Conservation (phyloP, 2,888 invertebrate genomes). For the Synanthedon tipuliformis region DNA sequence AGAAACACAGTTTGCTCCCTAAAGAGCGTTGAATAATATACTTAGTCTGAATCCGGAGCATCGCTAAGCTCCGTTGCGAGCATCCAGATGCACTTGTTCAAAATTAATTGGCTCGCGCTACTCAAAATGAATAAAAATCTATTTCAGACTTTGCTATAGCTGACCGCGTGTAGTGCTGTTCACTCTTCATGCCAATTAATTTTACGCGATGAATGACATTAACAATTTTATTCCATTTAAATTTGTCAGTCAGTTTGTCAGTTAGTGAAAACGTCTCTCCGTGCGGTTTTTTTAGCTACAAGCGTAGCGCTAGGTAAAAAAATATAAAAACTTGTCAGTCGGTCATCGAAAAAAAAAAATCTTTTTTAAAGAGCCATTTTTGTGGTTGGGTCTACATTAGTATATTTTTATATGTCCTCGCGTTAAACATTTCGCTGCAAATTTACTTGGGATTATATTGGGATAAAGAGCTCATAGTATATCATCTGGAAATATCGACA, state of each 20-base stretch:
- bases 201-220: not conserved
- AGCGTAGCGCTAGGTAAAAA: too few relatives aligned
- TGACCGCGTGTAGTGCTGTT: constrained; percentile 13
- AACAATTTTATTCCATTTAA: not conserved
- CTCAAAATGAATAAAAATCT: constrained; percentile 48
- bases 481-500: too few relatives aligned
- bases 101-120: constrained; percentile 52
- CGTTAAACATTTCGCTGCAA: too few relatives aligned
- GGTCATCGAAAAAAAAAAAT: too few relatives aligned
- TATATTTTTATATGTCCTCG: too few relatives aligned
- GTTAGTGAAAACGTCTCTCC: too few relatives aligned
- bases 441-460: too few relatives aligned
- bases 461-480: too few relatives aligned
- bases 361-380: too few relatives aligned
- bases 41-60: not conserved
- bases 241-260: not conserved
- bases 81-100: constrained; percentile 42
- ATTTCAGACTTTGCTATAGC: constrained; percentile 36
- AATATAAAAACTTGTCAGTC: too few relatives aligned
- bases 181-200: not conserved
- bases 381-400: too few relatives aligned
- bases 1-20: constrained; percentile 13
- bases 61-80: not conserved
- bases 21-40: constrained; percentile 12
- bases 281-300: too few relatives aligned